Conservation (phyloP, 2,797 vertebrate species). For the Pangasius mekongensis region DNA sequence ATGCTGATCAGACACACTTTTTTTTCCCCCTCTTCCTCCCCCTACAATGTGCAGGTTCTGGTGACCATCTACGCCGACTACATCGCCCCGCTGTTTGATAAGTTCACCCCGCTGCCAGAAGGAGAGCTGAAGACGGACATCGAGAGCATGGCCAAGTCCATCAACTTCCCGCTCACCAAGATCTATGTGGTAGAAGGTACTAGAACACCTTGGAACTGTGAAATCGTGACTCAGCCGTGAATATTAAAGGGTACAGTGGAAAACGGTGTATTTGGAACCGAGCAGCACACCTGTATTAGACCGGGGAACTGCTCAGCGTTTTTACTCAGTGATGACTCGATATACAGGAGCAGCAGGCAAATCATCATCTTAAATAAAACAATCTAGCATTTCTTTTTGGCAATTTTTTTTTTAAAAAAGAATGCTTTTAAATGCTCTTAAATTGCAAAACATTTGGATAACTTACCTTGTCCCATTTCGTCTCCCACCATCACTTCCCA, state of each 20-base stretch:
- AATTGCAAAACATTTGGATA: background rate
- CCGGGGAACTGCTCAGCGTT: background rate
- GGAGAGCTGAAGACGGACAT: conserved; percentile 93
- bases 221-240: background rate
- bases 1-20: background rate
- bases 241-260: background rate
- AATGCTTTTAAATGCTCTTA: background rate
- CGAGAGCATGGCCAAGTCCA: conserved; percentile 91
- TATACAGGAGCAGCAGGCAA: no score
- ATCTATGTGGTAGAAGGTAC: conserved; percentile 98
- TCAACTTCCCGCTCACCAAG: conserved; percentile 94
- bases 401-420: background rate
- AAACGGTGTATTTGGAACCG: background rate
- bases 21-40: background rate
- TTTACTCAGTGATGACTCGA: no score
- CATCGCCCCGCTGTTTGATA: conserved; percentile 97
- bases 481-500: conserved; percentile 60
- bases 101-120: conserved; percentile 93
- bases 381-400: background rate
- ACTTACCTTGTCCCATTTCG: background rate
- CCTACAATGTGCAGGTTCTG: conserved; percentile 80
- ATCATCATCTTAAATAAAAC: background rate
- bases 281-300: background rate
- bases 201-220: background rate
- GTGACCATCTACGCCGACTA: conserved; percentile 99